A percentile compares a stretch with the other conserved stretches of the same genome.
Evolutionary conservation across 2,888 invertebrate genomes (phyloP).

Genomic region (Carcina quercana): DNA sequence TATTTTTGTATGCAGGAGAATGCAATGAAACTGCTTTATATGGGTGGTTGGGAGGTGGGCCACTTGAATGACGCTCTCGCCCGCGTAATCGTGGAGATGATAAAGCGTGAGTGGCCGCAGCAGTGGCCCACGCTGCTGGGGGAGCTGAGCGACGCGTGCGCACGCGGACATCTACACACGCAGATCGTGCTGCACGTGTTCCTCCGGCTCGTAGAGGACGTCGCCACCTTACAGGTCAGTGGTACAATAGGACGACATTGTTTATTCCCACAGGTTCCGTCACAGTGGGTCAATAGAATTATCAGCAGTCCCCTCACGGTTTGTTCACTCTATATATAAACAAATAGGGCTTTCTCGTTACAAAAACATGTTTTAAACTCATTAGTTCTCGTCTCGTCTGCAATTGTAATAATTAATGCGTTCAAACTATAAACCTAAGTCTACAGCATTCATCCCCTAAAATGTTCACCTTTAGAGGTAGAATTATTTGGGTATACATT

Average conservation of each 20-base stretch:
- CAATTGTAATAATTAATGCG: too few species aligned
- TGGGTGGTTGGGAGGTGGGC: conserved; percentile 82
- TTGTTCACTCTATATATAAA: too few species aligned
- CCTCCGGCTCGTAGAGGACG: conserved; percentile 93
- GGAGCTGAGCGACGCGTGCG: conserved; percentile 88
- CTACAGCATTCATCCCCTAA: too few species aligned
- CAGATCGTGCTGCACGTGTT: conserved; percentile 93
- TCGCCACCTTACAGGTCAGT: conserved; percentile 86
- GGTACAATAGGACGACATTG: not conserved
- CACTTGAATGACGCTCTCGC: conserved; percentile 91
- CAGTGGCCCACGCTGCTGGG: conserved; percentile 92
- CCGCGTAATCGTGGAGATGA: conserved; percentile 96
- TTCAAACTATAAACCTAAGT: too few species aligned
- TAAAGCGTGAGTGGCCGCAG: conserved; percentile 98
- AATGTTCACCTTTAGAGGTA: too few species aligned
- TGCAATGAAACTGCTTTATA: conserved; percentile 89
- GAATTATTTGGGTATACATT: too few species aligned
- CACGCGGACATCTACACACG: conserved; percentile 89
- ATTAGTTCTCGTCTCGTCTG: too few species aligned
- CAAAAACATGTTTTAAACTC: too few species aligned
- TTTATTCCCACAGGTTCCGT: too few species aligned
- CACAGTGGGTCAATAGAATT: too few species aligned
- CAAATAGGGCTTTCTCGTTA: too few species aligned
- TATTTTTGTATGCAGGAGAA: conserved; percentile 79
- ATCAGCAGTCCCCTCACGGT: too few species aligned